These are phyloP conservation scores for Cosmia trapezina DNA, from an alignment of 2,888 invertebrate species.

Conservation along the genomic window DNA sequence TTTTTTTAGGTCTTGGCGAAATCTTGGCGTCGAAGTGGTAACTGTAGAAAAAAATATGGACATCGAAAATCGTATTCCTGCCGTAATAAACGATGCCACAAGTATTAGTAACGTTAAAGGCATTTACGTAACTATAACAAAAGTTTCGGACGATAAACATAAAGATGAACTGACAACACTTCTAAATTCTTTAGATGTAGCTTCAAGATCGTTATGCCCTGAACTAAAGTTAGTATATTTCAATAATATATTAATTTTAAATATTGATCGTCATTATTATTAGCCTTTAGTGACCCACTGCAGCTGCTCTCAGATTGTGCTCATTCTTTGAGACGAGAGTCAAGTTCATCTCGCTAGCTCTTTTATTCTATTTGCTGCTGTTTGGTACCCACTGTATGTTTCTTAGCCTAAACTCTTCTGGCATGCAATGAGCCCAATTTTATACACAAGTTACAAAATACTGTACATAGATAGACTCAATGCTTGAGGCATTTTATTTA, in stretches of 20 bases:
- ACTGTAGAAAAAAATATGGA: not conserved
- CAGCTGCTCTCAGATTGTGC: not conserved
- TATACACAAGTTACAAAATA: not conserved
- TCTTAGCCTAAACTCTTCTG: too few relatives aligned
- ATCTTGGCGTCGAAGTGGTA: constrained; percentile 20
- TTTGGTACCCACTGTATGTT: not conserved
- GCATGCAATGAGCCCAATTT: not conserved
- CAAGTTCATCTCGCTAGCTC: not conserved
- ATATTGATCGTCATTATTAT: too few relatives aligned
- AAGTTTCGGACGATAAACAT: not conserved
- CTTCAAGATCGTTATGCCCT: constrained; percentile 23
- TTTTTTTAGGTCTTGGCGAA: constrained; percentile 30
- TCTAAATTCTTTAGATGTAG: constrained; percentile 16
- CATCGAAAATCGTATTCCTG: not conserved
- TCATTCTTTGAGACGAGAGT: not conserved
- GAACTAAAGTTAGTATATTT: constrained; percentile 19
- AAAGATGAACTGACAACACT: not conserved
- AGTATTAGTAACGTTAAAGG: constrained; percentile 21
- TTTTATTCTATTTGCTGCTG: not conserved
- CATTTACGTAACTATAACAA: constrained; percentile 24
- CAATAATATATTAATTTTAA: not conserved
- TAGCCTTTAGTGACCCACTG: too few relatives aligned
- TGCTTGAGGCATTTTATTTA: not conserved
- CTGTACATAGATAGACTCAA: not conserved
- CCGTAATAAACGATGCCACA: not conserved